phyloP scores from a whole-genome alignment of 1,140 invertebrate species.

The Drusus annulatus region DNA sequence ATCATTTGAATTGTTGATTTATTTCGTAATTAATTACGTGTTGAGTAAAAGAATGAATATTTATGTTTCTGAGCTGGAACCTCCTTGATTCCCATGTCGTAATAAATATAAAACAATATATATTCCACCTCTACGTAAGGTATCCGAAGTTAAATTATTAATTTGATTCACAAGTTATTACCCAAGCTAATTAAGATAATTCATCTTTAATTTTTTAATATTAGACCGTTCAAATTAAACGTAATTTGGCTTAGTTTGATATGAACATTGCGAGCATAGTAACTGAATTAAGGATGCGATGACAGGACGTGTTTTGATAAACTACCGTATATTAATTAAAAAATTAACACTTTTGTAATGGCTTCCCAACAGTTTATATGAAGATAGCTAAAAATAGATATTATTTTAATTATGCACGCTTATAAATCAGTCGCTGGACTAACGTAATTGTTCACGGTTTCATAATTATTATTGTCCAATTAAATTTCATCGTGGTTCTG shows the following conservation, averaged over 20 bases:
- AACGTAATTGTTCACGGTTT: conserved; percentile 11
- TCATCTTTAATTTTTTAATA: conserved; percentile 23
- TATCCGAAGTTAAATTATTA: too few species aligned
- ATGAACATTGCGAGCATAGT: neutral
- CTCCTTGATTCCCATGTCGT: too few species aligned
- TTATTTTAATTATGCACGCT: neutral
- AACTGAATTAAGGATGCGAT: conserved; percentile 26
- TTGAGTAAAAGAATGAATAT: neutral
- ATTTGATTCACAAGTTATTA: neutral
- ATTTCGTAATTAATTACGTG: neutral
- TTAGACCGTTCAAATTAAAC: neutral
- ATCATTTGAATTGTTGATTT: conserved; percentile 6
- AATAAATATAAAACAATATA: too few species aligned
- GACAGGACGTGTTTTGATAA: conserved; percentile 21
- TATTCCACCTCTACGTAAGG: too few species aligned
- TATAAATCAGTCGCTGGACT: conserved; percentile 19
- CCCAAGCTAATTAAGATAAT: conserved; percentile 9
- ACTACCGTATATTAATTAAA: conserved; percentile 33
- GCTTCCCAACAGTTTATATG: neutral
- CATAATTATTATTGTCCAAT: conserved; percentile 12
- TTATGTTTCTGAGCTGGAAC: conserved; percentile 1
- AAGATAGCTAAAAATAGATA: neutral
- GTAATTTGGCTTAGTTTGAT: conserved; percentile 1
- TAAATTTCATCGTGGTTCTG: conserved; percentile 4
- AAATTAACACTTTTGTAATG: conserved; percentile 26